Conservation (phyloP, 2,113 vertebrate genomes). For the Cyanocitta stelleri region DNA sequence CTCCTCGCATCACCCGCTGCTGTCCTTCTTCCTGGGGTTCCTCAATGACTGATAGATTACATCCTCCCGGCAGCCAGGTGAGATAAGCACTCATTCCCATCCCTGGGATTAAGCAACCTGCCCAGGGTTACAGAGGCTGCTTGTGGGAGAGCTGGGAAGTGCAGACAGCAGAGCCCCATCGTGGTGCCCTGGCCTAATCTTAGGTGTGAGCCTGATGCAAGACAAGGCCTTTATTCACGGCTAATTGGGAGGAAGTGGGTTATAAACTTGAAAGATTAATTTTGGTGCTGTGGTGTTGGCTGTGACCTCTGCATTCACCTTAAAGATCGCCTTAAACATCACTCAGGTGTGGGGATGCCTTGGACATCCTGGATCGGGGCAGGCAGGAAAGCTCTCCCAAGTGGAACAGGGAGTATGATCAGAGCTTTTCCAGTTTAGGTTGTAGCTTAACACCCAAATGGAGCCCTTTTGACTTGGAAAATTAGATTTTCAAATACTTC, state of each 20-base stretch:
- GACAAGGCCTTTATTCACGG: not conserved
- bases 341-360: not conserved
- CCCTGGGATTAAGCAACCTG: not conserved
- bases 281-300: not conserved
- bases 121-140: not conserved
- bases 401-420: not conserved
- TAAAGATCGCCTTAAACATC: not conserved
- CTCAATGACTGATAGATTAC: not conserved
- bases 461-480: not conserved
- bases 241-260: not conserved
- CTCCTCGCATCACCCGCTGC: not conserved
- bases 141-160: not conserved
- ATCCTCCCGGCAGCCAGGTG: not conserved
- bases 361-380: not conserved
- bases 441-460: not conserved
- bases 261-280: not conserved
- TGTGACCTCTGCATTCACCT: not conserved
- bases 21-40: not conserved
- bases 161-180: not conserved
- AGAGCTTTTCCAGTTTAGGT: not conserved
- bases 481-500: not conserved
- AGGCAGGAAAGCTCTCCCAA: not conserved
- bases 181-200: not conserved
- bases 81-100: not conserved
- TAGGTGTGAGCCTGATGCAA: not conserved